Evolutionary conservation across 1,140 invertebrate genomes (phyloP), one percentile per base, ranked within the genome.

Genomic region (Rhynchophorus ferrugineus): DNA sequence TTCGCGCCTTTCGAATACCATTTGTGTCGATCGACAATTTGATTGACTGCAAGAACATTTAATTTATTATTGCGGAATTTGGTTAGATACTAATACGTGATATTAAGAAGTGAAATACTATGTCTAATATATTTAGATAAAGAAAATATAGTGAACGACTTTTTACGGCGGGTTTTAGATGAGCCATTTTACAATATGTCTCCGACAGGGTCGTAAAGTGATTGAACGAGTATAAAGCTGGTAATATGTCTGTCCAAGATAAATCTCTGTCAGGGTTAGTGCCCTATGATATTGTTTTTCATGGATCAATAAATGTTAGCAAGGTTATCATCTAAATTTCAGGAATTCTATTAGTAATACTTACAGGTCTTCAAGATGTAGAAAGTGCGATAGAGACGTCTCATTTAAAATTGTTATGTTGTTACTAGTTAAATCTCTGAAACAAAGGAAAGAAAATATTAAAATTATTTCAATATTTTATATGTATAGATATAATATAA

Each of bases 281-380:
- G 54, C 39, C 47, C 57, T 39, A 37, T 51, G n/a, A n/a, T n/a
- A n/a, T n/a, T n/a, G n/a, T n/a, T n/a, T n/a, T n/a, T n/a, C n/a
- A n/a, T n/a, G n/a, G n/a, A n/a, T n/a, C n/a, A n/a, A n/a, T n/a
- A n/a, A n/a, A n/a, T n/a, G n/a, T n/a, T n/a, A n/a, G n/a, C n/a
- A n/a, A n/a, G n/a, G n/a, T n/a, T n/a, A n/a, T n/a, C n/a, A n/a
- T n/a, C n/a, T n/a, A n/a, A n/a, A n/a, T n/a, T n/a, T n/a, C n/a
- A n/a, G n/a, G n/a, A n/a, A n/a, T n/a, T n/a, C n/a, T n/a, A n/a
- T n/a, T n/a, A n/a, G n/a, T n/a, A 13, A 22, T 57, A 67, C 73
- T 74, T 71, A 78, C 76, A 69, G 69, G 71, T 63, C 66, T 59
- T 66, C 77, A 70, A 56, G 72, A 72, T 22, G 61, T 21, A 49